phyloP scores from a whole-genome alignment of 2,113 vertebrate species.

The Microcebus ravelobensis region DNA sequence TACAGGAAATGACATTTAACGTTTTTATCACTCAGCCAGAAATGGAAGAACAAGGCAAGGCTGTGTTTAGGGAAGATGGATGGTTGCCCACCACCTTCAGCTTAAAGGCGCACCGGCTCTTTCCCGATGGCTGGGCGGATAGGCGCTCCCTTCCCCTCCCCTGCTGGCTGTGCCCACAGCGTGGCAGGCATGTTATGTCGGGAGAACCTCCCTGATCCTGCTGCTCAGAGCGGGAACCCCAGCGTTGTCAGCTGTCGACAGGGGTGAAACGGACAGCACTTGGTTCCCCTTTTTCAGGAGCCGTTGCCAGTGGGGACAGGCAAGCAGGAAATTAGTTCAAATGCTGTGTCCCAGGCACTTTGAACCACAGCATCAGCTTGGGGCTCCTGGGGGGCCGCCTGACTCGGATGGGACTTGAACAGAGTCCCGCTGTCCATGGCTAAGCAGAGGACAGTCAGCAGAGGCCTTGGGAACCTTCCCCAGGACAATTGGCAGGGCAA shows the following conservation, averaged over 20 bases:
- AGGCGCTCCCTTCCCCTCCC: not conserved
- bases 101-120: slow-evolving; percentile 80
- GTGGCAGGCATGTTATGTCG: not conserved
- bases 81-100: slow-evolving; percentile 80
- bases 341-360: not conserved
- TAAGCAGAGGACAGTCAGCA: not conserved
- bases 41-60: slow-evolving; percentile 87
- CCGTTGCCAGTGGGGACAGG: not conserved
- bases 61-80: slow-evolving; percentile 84
- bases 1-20: slow-evolving; percentile 89
- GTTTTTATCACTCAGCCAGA: slow-evolving; percentile 87
- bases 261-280: not conserved
- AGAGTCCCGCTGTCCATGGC: too few species aligned
- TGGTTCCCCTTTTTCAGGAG: not conserved
- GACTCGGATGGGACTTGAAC: not conserved
- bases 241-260: not conserved
- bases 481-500: not conserved
- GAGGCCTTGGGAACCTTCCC: not conserved
- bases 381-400: not conserved
- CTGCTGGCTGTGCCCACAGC: accelerated
- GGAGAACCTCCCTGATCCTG: not conserved
- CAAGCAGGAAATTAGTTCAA: not conserved
- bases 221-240: not conserved
- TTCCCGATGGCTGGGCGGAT: not conserved
- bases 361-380: not conserved